These are phyloP conservation scores for Choristoneura fumiferana DNA, from an alignment of 1,140 invertebrate species.

Conservation along the genomic window DNA sequence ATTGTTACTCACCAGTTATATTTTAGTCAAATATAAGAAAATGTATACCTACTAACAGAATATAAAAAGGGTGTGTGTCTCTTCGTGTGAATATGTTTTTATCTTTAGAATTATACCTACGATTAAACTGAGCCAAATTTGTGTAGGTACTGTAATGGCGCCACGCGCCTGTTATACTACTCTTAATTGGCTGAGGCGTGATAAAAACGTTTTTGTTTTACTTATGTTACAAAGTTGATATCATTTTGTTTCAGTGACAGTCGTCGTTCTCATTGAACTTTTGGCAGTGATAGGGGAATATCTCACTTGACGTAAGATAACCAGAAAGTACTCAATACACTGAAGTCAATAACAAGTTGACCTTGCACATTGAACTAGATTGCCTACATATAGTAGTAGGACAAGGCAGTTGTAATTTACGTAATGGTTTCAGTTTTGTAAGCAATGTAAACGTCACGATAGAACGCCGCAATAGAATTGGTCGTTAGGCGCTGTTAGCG, in stretches of 20 bases:
- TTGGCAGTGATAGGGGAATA: conserved; percentile 3
- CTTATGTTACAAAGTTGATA: not conserved
- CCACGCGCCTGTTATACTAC: not conserved
- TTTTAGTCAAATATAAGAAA: too few species aligned
- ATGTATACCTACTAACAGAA: too few species aligned
- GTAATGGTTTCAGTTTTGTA: conserved; percentile 10
- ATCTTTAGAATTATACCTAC: too few species aligned
- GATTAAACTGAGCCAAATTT: too few species aligned
- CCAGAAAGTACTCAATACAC: not conserved
- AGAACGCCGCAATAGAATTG: not conserved
- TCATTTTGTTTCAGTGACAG: not conserved
- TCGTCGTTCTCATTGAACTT: conserved; percentile 11
- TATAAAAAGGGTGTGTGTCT: too few species aligned
- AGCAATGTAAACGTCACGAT: not conserved
- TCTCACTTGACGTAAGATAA: not conserved
- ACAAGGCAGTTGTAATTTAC: conserved; percentile 11
- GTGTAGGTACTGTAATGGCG: not conserved
- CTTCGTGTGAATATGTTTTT: too few species aligned
- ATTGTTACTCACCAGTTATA: too few species aligned
- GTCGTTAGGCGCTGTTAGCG: not conserved
- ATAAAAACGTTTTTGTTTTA: not conserved
- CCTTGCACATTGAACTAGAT: conserved; percentile 17
- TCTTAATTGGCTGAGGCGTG: not conserved
- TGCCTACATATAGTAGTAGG: conserved; percentile 7
- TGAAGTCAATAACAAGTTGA: conserved; percentile 13